A percentile compares a stretch with the other conserved stretches of the same genome.
These are phyloP conservation scores for Notiomystis cincta DNA, from an alignment of 2,113 vertebrate genomes.

Conservation along the genomic window DNA sequence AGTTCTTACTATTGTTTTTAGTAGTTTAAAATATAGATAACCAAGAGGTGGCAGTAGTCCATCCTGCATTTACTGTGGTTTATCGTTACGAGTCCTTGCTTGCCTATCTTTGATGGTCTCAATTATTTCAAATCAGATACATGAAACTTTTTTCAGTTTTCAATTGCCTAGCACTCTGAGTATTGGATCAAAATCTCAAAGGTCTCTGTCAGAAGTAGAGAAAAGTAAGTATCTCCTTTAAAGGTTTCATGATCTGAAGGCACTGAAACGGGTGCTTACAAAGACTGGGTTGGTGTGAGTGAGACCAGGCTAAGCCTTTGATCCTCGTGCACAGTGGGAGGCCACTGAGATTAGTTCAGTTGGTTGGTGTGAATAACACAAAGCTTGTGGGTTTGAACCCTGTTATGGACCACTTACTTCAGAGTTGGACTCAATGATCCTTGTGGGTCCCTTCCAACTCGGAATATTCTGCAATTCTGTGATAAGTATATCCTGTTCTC, in stretches of 20 bases:
- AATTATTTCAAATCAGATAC: not conserved
- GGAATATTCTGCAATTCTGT: rapidly evolving
- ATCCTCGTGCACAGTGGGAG: not conserved
- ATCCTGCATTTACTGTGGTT: not conserved
- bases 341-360: not conserved
- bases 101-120: not conserved
- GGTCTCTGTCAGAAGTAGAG: not conserved
- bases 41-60: slow-evolving; percentile 41
- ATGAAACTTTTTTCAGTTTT: not conserved
- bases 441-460: not conserved
- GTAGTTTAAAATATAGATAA: not conserved
- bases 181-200: not conserved
- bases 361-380: not conserved
- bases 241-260: not conserved
- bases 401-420: rapidly evolving
- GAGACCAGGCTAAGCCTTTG: not conserved
- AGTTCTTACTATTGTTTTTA: not conserved
- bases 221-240: not conserved
- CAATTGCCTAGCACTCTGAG: not conserved
- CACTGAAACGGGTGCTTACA: not conserved
- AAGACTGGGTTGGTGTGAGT: not conserved
- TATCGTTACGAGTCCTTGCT: not conserved
- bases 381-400: not conserved
- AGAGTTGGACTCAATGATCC: not conserved
- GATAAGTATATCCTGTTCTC: not conserved